Percentiles rank a stretch among this genome's conserved stretches.
Evolutionary conservation across 2,797 vertebrate genomes (phyloP).

Genomic region (Coregonus suidteri): DNA sequence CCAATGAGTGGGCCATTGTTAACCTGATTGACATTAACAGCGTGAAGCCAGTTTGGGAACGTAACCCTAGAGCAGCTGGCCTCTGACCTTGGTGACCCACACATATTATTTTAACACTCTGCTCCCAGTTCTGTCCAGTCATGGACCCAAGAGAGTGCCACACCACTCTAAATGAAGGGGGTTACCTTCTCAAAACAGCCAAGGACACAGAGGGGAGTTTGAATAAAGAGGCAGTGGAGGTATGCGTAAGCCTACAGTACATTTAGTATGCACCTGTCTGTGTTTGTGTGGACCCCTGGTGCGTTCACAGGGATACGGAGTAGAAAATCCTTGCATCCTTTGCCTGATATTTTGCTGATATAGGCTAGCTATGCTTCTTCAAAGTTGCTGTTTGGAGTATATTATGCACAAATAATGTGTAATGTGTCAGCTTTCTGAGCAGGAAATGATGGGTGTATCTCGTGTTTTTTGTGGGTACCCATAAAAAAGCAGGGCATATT

Average conservation of each 20-base stretch:
- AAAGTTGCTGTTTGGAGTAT: background rate
- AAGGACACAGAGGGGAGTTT: background rate
- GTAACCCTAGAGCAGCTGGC: slow-evolving; percentile 63
- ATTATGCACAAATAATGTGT: background rate
- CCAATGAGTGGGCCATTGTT: slow-evolving; percentile 75
- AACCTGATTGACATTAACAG: slow-evolving; percentile 68
- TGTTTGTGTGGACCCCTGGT: background rate
- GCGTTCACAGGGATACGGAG: background rate
- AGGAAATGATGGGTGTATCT: background rate
- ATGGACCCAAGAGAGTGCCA: slow-evolving; percentile 4
- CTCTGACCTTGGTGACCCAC: slow-evolving; percentile 64
- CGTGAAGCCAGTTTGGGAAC: slow-evolving; percentile 56
- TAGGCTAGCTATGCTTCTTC: background rate
- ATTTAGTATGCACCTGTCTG: background rate
- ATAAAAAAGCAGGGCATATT: slow-evolving; percentile 36
- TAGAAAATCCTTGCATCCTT: background rate
- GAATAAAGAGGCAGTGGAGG: background rate
- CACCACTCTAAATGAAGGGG: background rate
- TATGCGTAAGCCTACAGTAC: background rate
- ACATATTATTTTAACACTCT: slow-evolving; percentile 64
- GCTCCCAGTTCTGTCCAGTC: slow-evolving; percentile 54
- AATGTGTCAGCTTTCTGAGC: slow-evolving; percentile 12
- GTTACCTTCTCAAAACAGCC: background rate
- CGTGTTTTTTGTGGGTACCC: slow-evolving; percentile 15
- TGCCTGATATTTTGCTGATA: background rate